Evolutionary conservation across 2,113 vertebrate species (phyloP).

Genomic region (Cryptomyrus ogoouensis): DNA sequence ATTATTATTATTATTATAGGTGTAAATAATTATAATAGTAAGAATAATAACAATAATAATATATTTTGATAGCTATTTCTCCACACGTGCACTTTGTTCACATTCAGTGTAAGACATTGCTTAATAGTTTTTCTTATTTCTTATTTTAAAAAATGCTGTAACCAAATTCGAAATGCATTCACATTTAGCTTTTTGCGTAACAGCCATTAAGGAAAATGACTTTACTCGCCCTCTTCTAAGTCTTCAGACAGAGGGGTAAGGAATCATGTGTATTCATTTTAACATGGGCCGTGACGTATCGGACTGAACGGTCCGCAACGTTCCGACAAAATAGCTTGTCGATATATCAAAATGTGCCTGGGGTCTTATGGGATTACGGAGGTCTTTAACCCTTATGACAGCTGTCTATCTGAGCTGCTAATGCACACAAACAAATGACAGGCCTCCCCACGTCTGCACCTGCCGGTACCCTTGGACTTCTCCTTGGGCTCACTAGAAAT

Average conservation of each 20-base stretch:
- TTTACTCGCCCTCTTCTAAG: neutral
- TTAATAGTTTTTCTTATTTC: neutral
- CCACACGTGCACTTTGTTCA: neutral
- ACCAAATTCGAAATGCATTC: neutral
- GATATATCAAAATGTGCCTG: neutral
- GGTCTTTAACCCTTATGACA: slow-evolving; percentile 12
- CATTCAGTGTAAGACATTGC: neutral
- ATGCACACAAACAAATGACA: neutral
- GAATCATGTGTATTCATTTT: neutral
- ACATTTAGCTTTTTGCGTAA: neutral
- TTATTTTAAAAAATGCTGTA: neutral
- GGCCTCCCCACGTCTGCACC: neutral
- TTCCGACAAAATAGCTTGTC: neutral
- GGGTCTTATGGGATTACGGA: slow-evolving; percentile 20
- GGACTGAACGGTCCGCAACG: neutral
- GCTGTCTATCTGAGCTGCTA: neutral
- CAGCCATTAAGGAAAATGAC: neutral
- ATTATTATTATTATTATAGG: neutral
- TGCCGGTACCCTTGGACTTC: neutral
- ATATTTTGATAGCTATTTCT: neutral
- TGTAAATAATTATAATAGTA: neutral
- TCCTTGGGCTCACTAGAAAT: neutral
- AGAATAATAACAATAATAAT: too few relatives aligned
- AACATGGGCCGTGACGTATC: neutral
- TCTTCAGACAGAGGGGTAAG: neutral